Percentiles rank a stretch among this genome's conserved stretches.
phyloP scores from a whole-genome alignment of 2,113 vertebrate genomes.

The Murina feae region DNA sequence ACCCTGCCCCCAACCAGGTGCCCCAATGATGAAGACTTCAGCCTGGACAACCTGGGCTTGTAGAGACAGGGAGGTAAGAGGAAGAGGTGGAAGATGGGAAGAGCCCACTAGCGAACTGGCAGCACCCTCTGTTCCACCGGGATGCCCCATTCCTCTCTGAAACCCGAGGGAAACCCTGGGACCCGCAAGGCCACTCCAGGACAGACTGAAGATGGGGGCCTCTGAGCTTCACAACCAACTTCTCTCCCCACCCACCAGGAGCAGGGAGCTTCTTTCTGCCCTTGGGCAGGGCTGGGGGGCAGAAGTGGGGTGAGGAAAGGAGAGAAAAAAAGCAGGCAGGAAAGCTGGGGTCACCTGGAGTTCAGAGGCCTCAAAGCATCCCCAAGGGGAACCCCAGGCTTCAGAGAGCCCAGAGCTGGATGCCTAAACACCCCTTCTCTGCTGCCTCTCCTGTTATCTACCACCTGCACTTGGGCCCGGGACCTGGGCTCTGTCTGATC shows the following conservation, averaged over 20 bases:
- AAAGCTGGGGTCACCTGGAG: constrained; percentile 53
- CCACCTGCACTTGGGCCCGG: neutral
- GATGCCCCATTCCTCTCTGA: neutral
- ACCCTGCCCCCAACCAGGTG: neutral
- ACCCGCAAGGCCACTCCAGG: neutral
- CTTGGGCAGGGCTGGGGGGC: neutral
- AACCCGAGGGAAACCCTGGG: neutral
- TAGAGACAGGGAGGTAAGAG: constrained; percentile 1
- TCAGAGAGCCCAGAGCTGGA: neutral
- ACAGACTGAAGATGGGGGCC: neutral
- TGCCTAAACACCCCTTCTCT: neutral
- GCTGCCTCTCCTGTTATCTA: neutral
- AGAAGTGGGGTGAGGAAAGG: neutral
- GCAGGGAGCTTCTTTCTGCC: neutral
- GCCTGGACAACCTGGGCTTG: constrained; percentile 60
- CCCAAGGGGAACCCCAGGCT: neutral
- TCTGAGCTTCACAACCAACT: neutral
- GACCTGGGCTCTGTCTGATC: too few species aligned
- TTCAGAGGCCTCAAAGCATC: constrained; percentile 47
- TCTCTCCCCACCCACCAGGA: neutral
- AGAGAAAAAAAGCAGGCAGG: neutral
- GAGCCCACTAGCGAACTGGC: neutral
- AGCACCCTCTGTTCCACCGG: neutral
- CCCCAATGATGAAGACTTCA: constrained; percentile 43
- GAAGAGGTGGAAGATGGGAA: neutral